phyloP scores from a whole-genome alignment of 1,140 invertebrate genomes.

The Paracyclopina nana region DNA sequence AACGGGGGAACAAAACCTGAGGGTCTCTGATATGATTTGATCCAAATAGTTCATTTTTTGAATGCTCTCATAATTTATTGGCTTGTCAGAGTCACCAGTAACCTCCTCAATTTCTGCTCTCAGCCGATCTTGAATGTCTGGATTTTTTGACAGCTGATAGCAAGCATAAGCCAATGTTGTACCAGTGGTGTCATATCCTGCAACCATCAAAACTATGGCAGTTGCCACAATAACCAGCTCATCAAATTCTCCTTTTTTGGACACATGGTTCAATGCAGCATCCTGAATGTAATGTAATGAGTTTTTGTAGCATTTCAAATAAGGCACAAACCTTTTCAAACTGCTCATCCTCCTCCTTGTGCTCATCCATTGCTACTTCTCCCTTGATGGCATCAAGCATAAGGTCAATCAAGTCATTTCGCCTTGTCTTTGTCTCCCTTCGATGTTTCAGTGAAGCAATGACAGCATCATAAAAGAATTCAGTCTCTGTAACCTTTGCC shows the following conservation, averaged over 20 bases:
- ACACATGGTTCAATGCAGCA: no score
- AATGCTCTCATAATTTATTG: constrained; percentile 3
- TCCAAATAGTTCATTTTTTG: background rate
- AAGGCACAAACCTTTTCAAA: no score
- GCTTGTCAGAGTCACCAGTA: background rate
- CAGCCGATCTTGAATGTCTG: constrained; percentile 37
- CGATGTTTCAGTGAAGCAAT: background rate
- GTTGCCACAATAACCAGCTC: no score
- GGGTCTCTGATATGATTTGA: background rate
- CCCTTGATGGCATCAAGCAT: no score
- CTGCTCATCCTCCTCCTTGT: no score
- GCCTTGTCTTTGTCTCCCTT: background rate
- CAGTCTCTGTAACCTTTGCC: background rate
- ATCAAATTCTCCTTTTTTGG: no score
- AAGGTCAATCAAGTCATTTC: constrained; percentile 1
- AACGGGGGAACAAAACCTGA: background rate
- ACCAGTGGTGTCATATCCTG: no score
- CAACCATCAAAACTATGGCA: no score
- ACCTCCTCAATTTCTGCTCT: constrained; percentile 37
- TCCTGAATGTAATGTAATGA: no score
- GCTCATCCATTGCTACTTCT: no score
- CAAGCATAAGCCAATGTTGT: no score
- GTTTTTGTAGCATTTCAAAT: no score
- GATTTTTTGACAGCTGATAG: constrained; percentile 37
- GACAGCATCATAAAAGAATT: constrained; percentile 5